Evolutionary conservation across 2,888 invertebrate genomes (phyloP).

Genomic region (Pyrrhosoma nymphula): DNA sequence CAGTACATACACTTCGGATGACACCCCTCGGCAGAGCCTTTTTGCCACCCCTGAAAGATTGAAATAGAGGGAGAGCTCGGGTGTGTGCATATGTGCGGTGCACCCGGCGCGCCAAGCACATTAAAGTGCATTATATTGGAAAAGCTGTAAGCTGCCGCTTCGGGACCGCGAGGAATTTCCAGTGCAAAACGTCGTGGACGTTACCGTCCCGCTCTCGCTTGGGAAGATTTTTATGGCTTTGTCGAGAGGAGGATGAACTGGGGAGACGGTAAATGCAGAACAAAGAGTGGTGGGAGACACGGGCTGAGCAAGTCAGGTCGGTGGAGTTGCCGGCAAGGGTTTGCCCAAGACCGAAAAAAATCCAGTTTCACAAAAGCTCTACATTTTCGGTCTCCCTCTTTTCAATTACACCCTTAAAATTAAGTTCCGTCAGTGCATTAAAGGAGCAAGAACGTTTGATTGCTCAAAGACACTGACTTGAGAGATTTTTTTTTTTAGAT

Average conservation of each 20-base stretch:
- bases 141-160: constrained; percentile 7
- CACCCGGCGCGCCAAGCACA: neutral
- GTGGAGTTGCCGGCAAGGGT: neutral
- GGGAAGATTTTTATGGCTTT: neutral
- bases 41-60: neutral
- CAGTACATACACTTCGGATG: neutral
- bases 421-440: neutral
- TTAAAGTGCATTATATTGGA: constrained; percentile 18
- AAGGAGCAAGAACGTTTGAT: neutral
- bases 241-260: neutral
- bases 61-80: neutral
- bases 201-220: neutral
- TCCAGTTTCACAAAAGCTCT: neutral
- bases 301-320: neutral
- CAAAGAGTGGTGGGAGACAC: neutral
- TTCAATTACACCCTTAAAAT: neutral
- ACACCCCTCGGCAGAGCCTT: neutral
- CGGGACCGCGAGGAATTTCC: neutral
- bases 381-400: neutral
- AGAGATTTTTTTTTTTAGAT: neutral
- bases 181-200: neutral
- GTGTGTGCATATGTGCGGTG: neutral
- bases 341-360: neutral
- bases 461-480: neutral
- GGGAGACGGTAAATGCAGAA: neutral